Conservation (phyloP, 2,113 vertebrate species). For the Epinephelus lanceolatus region DNA sequence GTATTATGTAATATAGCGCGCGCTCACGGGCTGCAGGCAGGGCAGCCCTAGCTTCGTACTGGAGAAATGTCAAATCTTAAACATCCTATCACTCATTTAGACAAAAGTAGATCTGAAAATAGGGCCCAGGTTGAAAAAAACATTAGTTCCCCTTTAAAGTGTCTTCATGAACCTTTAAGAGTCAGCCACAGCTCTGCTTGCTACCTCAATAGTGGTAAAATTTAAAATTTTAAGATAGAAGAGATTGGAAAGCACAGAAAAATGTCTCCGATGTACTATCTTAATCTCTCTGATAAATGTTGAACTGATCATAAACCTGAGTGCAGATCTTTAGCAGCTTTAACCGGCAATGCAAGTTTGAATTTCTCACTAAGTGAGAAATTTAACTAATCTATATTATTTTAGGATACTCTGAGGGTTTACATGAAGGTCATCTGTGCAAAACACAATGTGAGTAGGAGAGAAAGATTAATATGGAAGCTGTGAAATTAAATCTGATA, state of each 20-base stretch:
- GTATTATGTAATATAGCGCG: too few relatives aligned
- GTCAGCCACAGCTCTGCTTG: not conserved
- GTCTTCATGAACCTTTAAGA: not conserved
- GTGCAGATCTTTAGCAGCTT: not conserved
- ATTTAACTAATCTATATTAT: not conserved
- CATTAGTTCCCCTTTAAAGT: too few relatives aligned
- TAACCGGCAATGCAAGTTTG: not conserved
- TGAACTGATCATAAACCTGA: not conserved
- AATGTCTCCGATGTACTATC: too few relatives aligned
- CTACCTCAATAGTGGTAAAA: too few relatives aligned
- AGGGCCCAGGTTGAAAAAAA: too few relatives aligned
- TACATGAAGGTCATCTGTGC: not conserved
- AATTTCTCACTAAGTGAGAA: not conserved
- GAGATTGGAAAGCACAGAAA: too few relatives aligned
- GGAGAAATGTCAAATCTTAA: too few relatives aligned
- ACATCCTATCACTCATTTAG: too few relatives aligned
- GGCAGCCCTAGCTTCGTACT: too few relatives aligned
- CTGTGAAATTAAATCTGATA: constrained; percentile 5
- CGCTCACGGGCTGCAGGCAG: too few relatives aligned
- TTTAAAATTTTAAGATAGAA: too few relatives aligned
- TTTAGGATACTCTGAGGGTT: not conserved
- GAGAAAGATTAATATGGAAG: constrained; percentile 3
- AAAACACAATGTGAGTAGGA: not conserved
- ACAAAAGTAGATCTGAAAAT: too few relatives aligned
- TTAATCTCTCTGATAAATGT: not conserved